Conservation (phyloP, 2,113 vertebrate genomes). For the Urocitellus parryii region DNA sequence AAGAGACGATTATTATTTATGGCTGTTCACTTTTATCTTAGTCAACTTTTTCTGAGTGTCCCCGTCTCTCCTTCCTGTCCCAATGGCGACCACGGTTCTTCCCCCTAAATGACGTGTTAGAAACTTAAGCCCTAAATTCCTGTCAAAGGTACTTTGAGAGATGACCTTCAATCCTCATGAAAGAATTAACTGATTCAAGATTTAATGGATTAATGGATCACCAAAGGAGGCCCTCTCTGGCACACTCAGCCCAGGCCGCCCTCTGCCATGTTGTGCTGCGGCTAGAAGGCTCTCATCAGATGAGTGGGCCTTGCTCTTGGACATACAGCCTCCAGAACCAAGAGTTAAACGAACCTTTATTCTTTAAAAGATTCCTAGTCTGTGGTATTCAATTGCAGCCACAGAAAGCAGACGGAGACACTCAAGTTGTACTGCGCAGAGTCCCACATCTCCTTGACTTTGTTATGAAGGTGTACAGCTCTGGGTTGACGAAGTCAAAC, state of each 20-base stretch:
- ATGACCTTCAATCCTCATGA: not conserved
- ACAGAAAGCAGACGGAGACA: not conserved
- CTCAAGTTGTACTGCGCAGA: rapidly evolving
- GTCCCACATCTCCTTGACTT: rapidly evolving
- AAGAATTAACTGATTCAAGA: not conserved
- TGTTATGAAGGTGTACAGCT: not conserved
- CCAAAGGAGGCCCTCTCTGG: no score
- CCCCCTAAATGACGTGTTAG: no score
- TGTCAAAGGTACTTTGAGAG: not conserved
- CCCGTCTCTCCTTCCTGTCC: not conserved
- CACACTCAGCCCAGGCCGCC: not conserved
- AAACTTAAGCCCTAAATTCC: not conserved
- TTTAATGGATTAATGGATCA: no score
- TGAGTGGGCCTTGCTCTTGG: rapidly evolving
- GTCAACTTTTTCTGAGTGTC: not conserved
- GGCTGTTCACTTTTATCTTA: not conserved
- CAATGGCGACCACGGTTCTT: no score
- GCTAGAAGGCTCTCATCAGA: not conserved
- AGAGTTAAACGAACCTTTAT: not conserved
- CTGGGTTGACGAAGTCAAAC: no score
- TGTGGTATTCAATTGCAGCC: no score
- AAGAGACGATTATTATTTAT: not conserved
- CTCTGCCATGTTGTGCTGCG: no score
- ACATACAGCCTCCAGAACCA: not conserved
- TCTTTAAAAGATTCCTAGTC: not conserved